Evolutionary conservation across 2,888 invertebrate genomes (phyloP).

Genomic region (Drosophila bunnanda): DNA sequence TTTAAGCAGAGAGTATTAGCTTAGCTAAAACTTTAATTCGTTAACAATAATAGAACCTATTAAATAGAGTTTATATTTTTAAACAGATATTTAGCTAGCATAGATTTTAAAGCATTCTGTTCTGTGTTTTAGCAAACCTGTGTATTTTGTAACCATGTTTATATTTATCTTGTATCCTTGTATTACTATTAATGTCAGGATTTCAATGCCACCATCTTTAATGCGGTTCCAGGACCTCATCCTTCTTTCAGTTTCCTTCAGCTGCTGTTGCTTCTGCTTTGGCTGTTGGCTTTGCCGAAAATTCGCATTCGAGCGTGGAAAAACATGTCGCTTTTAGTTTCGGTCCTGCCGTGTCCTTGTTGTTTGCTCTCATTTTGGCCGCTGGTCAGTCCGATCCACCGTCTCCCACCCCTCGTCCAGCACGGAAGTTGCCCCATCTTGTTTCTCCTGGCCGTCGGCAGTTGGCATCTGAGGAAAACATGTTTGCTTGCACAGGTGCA

Average conservation of each 20-base stretch:
- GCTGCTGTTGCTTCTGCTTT: conserved; percentile 44
- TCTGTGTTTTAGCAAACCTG: not conserved
- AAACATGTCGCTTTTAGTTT: conserved; percentile 79
- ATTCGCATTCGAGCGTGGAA: conserved; percentile 70
- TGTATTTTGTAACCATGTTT: not conserved
- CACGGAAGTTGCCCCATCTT: conserved; percentile 8
- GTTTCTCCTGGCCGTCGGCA: conserved; percentile 60
- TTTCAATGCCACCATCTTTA: conserved; percentile 7
- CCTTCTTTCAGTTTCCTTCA: conserved; percentile 43
- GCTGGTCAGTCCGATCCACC: conserved; percentile 34
- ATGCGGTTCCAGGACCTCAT: conserved; percentile 9
- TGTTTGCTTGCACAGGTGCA: conserved; percentile 52
- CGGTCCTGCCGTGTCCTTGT: conserved; percentile 59
- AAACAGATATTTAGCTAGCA: not conserved
- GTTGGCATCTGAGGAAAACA: conserved; percentile 57
- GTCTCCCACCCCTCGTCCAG: not conserved
- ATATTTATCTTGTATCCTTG: not conserved
- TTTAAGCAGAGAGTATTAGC: too few species aligned
- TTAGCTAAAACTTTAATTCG: not conserved
- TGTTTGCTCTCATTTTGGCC: conserved; percentile 66
- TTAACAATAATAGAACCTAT: not conserved
- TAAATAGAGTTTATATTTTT: not conserved
- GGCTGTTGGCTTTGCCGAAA: conserved; percentile 49
- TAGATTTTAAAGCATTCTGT: not conserved
- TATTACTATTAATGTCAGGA: not conserved